Evolutionary conservation across 2,888 invertebrate genomes (phyloP), one percentile per base, ranked within the genome.

Genomic region (Idaea aversata): DNA sequence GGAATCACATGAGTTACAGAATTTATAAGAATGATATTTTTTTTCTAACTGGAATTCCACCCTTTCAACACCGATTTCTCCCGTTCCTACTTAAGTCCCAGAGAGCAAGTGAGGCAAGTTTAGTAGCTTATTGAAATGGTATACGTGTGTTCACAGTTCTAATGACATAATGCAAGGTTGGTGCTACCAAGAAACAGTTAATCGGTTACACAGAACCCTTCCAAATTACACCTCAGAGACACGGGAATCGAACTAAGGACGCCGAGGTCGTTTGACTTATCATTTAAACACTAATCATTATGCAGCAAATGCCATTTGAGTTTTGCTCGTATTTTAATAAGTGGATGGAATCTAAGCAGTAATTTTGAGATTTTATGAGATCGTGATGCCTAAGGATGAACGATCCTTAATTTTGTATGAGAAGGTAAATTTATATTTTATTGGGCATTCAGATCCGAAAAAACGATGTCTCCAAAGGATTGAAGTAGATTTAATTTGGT

Each of bases 211-310:
- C 84, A 85, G 91, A 91, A 91, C 87, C 83, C 81, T 79, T 78
- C 84, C 79, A 93, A 93, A 93, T 93, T 93, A 90, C 88, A 91
- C 85, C 78, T 85, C 88, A 92, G 88, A 92, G 92, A 92, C 92
- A 92, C 91, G 86, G 89, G 89, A 90, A 83, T 87, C 89, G 82
- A 83, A 85, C 86, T 91, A 91, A 93, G 92, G 92, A 88, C 93
- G 88, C 85, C 77, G 79, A 76, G 93, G 92, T 92, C 93, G 83
- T 80, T 79, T 74, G 84, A 86, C 87, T 91, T 90, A 91, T 91
- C 92, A 91, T 91, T 91, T 90, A 88, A 85, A 83, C 82, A 81
- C 87, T 91, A 90, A 91, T 90, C 87, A 93, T 88, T 84, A 90
- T 88, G 83, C 76, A 81, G 84, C 90, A 83, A 88, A 90, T 92